Base-by-base conservation (phyloP, 2,888 invertebrate genomes). In the Eupithecia abbreviata region DNA sequence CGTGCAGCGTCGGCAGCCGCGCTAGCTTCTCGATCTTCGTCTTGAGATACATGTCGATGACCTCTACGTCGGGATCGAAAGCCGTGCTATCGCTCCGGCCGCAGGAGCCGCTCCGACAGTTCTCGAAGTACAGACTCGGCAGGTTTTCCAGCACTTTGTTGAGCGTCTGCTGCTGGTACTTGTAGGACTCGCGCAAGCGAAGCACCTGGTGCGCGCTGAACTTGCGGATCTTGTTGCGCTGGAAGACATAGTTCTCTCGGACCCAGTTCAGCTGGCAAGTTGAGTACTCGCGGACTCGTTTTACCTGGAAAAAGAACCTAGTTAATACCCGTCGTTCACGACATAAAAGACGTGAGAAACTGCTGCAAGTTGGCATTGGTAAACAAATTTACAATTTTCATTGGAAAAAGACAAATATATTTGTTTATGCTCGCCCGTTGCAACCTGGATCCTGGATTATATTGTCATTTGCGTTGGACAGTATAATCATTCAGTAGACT, bases 201-300 rank as follows among this genome's bases (percentile, higher is more conserved):
- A 98, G 94, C 77, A 99, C 97, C 92, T 99, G 98, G 89, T 98
- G 98, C 41, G 98, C 97, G 93, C 98, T 98, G 94, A 99, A 99
- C 92, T 99, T 99, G 71, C 98, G 96, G 82, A 99, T 98, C 92
- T 98, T 97, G 92, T 98, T 98, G 76, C 99, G 96, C 92, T 99
- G 99, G 96, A 98, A 98, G 89, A 98, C 98, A 93, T 99, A 99
- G 92, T 98, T 98, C 91, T 99, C 99, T 79, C 98, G 96, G 83
- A 99, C 98, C 97, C 98, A 98, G 92, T 98, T 98, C 85, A 99
- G 95, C 92, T 99, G 98, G 79, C 97, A 96, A 58, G 98, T 97
- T 41, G 99, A 98, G 90, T 99, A 99, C 87, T 98, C 98, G 76
- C 98, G 96, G 58, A 99, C 98, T 84, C 97, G 97, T 90, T 97